A percentile compares a stretch with the other conserved stretches of the same genome.
phyloP scores from a whole-genome alignment of 1,140 invertebrate species.

The Phymorhynchus buccinoides region DNA sequence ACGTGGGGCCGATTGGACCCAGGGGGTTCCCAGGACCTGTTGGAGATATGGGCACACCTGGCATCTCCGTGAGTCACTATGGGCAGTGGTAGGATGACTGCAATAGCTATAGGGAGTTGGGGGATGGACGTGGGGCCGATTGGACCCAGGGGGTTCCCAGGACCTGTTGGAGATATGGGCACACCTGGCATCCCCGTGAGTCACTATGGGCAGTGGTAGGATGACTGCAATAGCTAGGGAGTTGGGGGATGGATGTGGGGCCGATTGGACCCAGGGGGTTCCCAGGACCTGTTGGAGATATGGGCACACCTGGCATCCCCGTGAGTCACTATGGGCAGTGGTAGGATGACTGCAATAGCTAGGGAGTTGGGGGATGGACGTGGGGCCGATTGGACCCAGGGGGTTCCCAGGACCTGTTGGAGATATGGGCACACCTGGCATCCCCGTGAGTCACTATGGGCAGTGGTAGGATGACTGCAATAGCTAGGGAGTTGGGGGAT shows the following conservation, averaged over 20 bases:
- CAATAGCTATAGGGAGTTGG: too few relatives aligned
- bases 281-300: conserved; percentile 49
- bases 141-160: conserved; percentile 71
- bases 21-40: conserved; percentile 44
- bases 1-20: conserved; percentile 76
- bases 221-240: too few relatives aligned
- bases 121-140: conserved; percentile 60
- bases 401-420: conserved; percentile 49
- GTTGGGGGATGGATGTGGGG: too few relatives aligned
- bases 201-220: too few relatives aligned
- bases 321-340: too few relatives aligned
- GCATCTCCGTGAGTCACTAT: conserved; percentile 30
- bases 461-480: too few relatives aligned
- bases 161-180: conserved; percentile 52
- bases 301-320: conserved; percentile 50
- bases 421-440: conserved; percentile 54
- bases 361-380: too few relatives aligned
- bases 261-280: conserved; percentile 73
- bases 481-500: too few relatives aligned
- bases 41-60: conserved; percentile 55
- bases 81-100: too few relatives aligned
- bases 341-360: too few relatives aligned
- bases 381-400: conserved; percentile 73
- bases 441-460: conserved; percentile 24
- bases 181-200: conserved; percentile 46